Base-by-base conservation (phyloP, 2,113 vertebrate genomes). In the Sorex fumeus region DNA sequence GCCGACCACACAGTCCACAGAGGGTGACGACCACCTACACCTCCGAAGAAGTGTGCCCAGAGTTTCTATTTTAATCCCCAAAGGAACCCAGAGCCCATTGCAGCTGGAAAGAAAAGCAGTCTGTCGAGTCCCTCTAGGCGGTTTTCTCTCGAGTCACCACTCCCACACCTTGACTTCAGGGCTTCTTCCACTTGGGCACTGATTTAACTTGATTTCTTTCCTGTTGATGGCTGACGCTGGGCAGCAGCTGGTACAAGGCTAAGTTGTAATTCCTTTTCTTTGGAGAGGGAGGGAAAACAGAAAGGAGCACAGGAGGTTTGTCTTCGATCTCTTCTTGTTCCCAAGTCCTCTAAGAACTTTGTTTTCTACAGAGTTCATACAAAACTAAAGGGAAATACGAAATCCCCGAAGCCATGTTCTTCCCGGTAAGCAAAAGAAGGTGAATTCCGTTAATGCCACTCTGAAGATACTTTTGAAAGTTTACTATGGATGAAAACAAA, bases 221-320 rank as follows among this genome's bases (percentile, higher is more conserved):
- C 97, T 97, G 96, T 94, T 93, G 97, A 95, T 96, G 82, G 96
- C 36, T 95, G 96, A 97, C 95, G 96, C 96, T 74, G 92, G 96
- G 91, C 93, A 96, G 97, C 97, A 98, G 97, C 97, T 98, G 97
- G 97, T 89, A 69, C 72, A 88, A 95, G 96, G 94, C 87, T 97
- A 96, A 98, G 97, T 96, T 97, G 97, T 96, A 98, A 98, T 98
- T 97, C 98, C 98, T 97, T 94, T 97, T 92, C 96, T 91, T 97
- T 96, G 93, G 93, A 0, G 94, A 91, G 95, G 96, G 27, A 97
- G 94, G 96, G 0, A 71, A 88, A 96, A 95, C 81, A 95, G 88
- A 89, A 95, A 94, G 60, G 78, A 87, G 93, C 83, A 28, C 88
- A 32, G 95, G 83, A 40, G 71, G 90, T 64, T 84, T 5, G 78